Conservation (phyloP, 2,888 invertebrate genomes). For the Kryphioiulus occultus region DNA sequence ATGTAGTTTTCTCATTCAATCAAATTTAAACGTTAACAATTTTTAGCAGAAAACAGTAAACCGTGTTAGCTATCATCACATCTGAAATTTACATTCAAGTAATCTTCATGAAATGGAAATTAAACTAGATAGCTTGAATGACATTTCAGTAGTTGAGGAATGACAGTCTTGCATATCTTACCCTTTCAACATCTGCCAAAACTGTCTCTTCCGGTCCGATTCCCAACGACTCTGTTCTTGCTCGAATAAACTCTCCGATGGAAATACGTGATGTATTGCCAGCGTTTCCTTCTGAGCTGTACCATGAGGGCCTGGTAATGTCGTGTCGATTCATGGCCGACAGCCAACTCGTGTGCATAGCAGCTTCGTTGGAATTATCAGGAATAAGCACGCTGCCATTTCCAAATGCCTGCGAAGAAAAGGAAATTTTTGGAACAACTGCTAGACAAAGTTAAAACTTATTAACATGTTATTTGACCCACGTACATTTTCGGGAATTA, state of each 20-base stretch:
- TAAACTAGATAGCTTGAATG: too few relatives aligned
- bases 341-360: not conserved
- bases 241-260: conserved; percentile 33
- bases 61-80: too few relatives aligned
- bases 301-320: conserved; percentile 40
- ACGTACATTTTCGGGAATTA: not conserved
- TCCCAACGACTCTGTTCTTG: not conserved
- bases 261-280: conserved; percentile 16
- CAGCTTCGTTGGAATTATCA: not conserved
- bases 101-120: too few relatives aligned
- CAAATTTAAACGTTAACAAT: too few relatives aligned
- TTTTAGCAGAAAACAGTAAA: too few relatives aligned
- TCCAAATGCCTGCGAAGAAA: not conserved
- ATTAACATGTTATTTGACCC: not conserved
- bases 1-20: too few relatives aligned
- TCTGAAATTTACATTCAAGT: too few relatives aligned
- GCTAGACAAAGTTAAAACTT: too few relatives aligned
- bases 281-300: not conserved
- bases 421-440: not conserved
- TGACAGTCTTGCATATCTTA: not conserved
- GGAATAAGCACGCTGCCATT: not conserved
- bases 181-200: not conserved
- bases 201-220: not conserved
- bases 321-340: conserved; percentile 11
- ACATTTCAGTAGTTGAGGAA: too few relatives aligned